A percentile compares a stretch with the other conserved stretches of the same genome.
phyloP scores from a whole-genome alignment of 2,797 vertebrate species.

The Hephaestus fuliginosus region DNA sequence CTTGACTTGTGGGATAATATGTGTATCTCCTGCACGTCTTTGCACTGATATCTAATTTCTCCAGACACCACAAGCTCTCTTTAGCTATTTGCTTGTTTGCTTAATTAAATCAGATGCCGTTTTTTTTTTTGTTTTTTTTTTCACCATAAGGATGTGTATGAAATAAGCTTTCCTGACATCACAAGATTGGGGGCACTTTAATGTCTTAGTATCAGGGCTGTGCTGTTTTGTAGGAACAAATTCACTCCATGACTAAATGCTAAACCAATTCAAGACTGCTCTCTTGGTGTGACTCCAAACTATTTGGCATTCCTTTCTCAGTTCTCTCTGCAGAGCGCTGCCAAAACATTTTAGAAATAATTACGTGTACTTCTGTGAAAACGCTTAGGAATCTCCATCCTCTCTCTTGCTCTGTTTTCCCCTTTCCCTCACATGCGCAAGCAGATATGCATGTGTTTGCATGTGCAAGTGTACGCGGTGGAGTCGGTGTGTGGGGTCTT shows the following conservation, averaged over 20 bases:
- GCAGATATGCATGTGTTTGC: constrained; percentile 66
- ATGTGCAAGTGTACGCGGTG: constrained; percentile 61
- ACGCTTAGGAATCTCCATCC: constrained; percentile 50
- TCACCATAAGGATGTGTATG: constrained; percentile 11
- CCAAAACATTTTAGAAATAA: constrained; percentile 81
- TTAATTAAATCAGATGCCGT: constrained; percentile 48
- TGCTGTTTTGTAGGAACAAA: constrained; percentile 53
- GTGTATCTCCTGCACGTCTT: constrained; percentile 56
- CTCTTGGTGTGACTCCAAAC: constrained; percentile 77
- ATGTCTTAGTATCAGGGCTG: constrained; percentile 51
- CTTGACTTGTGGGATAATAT: constrained; percentile 75
- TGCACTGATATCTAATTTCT: constrained; percentile 52
- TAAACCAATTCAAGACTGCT: constrained; percentile 75
- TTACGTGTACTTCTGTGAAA: constrained; percentile 73
- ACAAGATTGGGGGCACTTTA: constrained; percentile 42
- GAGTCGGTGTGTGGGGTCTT: constrained; percentile 84
- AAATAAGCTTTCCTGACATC: constrained; percentile 33
- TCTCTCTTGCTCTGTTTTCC: constrained; percentile 13
- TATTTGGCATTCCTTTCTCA: constrained; percentile 81
- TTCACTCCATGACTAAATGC: constrained; percentile 66
- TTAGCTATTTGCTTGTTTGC: constrained; percentile 33
- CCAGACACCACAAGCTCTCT: constrained; percentile 39
- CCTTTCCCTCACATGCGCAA: constrained; percentile 28
- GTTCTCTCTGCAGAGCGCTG: constrained; percentile 58
- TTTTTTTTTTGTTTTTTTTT: constrained; percentile 4